A percentile compares a stretch with the other conserved stretches of the same genome.
These are phyloP conservation scores for Lamellibrachia luymesi DNA, from an alignment of 1,140 invertebrate genomes.

Conservation along the genomic window DNA sequence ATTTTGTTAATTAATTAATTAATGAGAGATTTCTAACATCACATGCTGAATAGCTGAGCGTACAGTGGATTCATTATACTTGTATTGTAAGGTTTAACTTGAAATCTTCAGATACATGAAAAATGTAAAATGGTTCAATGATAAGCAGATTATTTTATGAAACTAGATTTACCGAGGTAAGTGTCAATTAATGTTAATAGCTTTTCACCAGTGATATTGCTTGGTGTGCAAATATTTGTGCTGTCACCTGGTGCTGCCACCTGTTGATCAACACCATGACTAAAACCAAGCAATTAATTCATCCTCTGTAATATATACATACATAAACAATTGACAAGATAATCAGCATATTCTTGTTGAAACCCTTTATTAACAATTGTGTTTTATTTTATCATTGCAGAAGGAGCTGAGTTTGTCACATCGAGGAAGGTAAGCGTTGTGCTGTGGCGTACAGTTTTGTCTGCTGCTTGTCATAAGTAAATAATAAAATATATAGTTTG, in stretches of 20 bases:
- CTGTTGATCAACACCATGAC: not conserved
- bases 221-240: not conserved
- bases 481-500: not conserved
- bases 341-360: not conserved
- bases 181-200: not conserved
- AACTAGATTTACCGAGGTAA: not conserved
- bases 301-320: too few species aligned
- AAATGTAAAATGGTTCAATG: not conserved
- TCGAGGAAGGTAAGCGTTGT: conserved; percentile 60
- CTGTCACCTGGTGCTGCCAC: not conserved
- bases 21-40: not conserved
- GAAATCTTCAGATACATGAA: not conserved
- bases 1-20: not conserved
- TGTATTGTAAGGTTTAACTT: not conserved
- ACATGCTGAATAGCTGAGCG: not conserved
- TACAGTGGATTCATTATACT: not conserved
- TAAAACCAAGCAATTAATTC: not conserved
- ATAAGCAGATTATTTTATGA: not conserved
- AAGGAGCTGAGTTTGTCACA: conserved; percentile 65
- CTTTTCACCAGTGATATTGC: not conserved
- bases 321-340: not conserved
- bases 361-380: not conserved
- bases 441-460: not conserved
- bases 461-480: too few species aligned
- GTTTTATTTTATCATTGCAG: conserved; percentile 56